Conservation (phyloP, 2,113 vertebrate species). For the Callithrix jacchus region DNA sequence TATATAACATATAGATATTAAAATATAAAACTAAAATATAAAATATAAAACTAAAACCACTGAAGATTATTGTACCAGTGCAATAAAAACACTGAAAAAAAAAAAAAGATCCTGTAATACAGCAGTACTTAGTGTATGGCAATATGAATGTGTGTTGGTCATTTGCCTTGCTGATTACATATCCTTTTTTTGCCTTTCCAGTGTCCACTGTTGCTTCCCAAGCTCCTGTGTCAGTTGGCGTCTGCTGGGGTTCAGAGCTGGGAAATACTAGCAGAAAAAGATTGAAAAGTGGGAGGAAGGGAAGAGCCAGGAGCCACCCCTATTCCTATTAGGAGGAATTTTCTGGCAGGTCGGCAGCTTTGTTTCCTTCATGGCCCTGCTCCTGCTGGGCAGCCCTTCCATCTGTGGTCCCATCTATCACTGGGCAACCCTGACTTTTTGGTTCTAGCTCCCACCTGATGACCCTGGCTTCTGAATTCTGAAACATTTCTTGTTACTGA, state of each 20-base stretch:
- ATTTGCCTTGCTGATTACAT: not conserved
- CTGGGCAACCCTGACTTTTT: not conserved
- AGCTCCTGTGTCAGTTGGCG: not conserved
- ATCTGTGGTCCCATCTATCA: not conserved
- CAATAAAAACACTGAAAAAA: not conserved
- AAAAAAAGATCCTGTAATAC: not conserved
- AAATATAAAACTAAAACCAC: not conserved
- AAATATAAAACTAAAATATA: not conserved
- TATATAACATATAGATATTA: not conserved
- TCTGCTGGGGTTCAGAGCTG: not conserved
- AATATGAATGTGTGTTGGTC: not conserved
- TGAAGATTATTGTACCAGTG: not conserved
- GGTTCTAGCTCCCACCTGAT: not conserved
- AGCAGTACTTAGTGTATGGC: no score
- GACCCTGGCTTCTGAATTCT: not conserved
- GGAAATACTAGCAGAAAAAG: not conserved
- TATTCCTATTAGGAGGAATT: not conserved
- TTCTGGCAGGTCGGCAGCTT: no score
- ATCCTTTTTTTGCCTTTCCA: not conserved
- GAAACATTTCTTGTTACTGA: not conserved
- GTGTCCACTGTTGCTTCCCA: not conserved
- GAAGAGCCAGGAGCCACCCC: not conserved
- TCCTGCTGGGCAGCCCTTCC: no score
- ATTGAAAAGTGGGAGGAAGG: not conserved
- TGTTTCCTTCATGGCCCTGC: not conserved